phyloP scores from a whole-genome alignment of 1,140 invertebrate species.

The Penaeus indicus region DNA sequence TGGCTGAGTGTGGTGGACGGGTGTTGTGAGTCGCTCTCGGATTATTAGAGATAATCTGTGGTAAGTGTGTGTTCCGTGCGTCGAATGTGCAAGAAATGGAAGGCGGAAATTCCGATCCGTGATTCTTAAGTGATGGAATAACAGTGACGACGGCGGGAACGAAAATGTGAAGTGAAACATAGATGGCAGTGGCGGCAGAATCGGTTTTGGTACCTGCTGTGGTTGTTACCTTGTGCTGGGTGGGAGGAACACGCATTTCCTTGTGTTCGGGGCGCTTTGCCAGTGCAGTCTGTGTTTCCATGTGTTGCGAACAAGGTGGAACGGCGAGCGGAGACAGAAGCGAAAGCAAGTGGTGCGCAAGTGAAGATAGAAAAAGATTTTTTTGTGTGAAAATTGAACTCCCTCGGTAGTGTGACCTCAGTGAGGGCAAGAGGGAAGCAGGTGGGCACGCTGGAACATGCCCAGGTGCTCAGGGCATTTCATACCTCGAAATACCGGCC shows the following conservation, averaged over 20 bases:
- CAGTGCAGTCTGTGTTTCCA: no score
- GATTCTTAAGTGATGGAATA: conserved; percentile 29
- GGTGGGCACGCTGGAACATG: no score
- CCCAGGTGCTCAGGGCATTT: no score
- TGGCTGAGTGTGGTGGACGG: conserved; percentile 52
- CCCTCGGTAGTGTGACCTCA: no score
- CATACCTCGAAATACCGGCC: no score
- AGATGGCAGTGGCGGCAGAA: background rate
- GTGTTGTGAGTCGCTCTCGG: conserved; percentile 53
- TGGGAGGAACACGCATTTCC: conserved; percentile 1
- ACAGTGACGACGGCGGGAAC: background rate
- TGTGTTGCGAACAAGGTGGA: no score
- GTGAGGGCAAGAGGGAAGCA: no score
- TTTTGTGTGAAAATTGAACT: no score
- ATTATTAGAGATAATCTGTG: conserved; percentile 54
- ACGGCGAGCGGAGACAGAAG: no score
- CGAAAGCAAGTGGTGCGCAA: no score
- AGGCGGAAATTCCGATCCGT: background rate
- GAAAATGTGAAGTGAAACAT: conserved; percentile 43
- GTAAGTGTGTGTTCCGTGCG: conserved; percentile 32
- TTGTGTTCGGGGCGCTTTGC: no score
- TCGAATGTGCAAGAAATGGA: background rate
- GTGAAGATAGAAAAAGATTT: no score
- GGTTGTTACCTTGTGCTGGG: conserved; percentile 57
- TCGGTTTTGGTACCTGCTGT: conserved; percentile 50